A percentile compares a stretch with the other conserved stretches of the same genome.
These are phyloP conservation scores for Lerista edwardsae DNA, from an alignment of 2,797 vertebrate species.

Conservation along the genomic window DNA sequence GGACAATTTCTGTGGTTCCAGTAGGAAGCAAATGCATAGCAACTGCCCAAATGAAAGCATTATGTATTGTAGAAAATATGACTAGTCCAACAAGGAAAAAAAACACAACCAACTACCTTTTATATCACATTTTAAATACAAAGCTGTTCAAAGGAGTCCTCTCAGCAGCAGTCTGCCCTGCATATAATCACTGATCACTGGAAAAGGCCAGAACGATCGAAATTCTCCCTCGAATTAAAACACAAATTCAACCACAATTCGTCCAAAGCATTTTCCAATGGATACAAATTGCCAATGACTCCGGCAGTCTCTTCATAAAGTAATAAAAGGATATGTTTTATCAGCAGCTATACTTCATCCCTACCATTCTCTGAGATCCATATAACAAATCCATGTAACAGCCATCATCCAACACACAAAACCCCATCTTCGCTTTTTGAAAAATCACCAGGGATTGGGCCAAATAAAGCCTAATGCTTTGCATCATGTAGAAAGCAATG, in stretches of 20 bases:
- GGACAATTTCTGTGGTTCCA: neutral
- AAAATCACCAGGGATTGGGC: neutral
- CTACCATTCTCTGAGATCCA: neutral
- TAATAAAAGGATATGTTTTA: neutral
- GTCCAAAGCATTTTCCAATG: neutral
- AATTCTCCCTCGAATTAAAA: rapidly evolving
- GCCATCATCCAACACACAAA: neutral
- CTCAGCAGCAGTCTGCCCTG: neutral
- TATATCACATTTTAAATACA: neutral
- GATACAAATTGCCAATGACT: neutral
- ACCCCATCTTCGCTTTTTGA: neutral
- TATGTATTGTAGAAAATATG: neutral
- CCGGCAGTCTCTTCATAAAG: neutral
- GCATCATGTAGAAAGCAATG: neutral
- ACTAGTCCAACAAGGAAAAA: neutral
- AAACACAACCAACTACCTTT: neutral
- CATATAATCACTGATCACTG: neutral
- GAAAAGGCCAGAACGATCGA: neutral
- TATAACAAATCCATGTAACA: neutral
- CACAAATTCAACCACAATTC: neutral
- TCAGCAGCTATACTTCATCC: conserved; percentile 4
- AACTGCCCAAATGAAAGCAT: neutral
- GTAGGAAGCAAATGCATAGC: neutral
- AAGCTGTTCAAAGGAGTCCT: conserved; percentile 9
- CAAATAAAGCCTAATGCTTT: neutral